A percentile compares a stretch with the other conserved stretches of the same genome.
Conservation (phyloP, 2,797 vertebrate genomes). For the Rhinatrema bivittatum region DNA sequence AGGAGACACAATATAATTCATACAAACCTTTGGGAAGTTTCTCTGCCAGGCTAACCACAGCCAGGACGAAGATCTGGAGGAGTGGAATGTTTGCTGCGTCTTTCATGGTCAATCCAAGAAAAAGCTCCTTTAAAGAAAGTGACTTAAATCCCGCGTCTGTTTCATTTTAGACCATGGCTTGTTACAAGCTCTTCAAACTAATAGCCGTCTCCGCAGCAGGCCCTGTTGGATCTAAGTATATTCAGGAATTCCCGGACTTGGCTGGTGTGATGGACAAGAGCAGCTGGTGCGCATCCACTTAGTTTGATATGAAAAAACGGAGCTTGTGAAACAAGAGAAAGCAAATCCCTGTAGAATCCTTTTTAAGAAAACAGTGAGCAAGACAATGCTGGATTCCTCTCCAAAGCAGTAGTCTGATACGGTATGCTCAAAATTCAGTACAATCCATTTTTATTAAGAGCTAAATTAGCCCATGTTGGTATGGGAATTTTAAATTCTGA, state of each 20-base stretch:
- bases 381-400: conserved; percentile 45
- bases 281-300: conserved; percentile 80
- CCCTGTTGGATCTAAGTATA: conserved; percentile 62
- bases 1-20: conserved; percentile 3
- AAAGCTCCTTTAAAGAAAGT: conserved; percentile 36
- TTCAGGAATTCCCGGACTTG: conserved; percentile 67
- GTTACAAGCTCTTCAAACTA: conserved; percentile 29
- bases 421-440: no score
- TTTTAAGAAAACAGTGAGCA: conserved; percentile 55
- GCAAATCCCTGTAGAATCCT: conserved; percentile 63
- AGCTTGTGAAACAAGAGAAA: conserved; percentile 65
- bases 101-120: conserved; percentile 69
- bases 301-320: conserved; percentile 53
- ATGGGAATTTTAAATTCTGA: no score
- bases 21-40: conserved; percentile 71
- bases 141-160: conserved; percentile 31
- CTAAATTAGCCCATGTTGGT: no score
- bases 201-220: conserved; percentile 38
- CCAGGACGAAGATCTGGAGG: conserved; percentile 55
- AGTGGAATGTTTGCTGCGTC: conserved; percentile 62
- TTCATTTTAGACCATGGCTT: conserved; percentile 50
- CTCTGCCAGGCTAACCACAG: conserved; percentile 54
- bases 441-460: no score
- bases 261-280: conserved; percentile 65
- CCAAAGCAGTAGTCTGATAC: conserved; percentile 1